Percentiles rank a stretch among this genome's conserved stretches.
phyloP scores from a whole-genome alignment of 2,113 vertebrate species.

The Oncorhynchus clarkii region DNA sequence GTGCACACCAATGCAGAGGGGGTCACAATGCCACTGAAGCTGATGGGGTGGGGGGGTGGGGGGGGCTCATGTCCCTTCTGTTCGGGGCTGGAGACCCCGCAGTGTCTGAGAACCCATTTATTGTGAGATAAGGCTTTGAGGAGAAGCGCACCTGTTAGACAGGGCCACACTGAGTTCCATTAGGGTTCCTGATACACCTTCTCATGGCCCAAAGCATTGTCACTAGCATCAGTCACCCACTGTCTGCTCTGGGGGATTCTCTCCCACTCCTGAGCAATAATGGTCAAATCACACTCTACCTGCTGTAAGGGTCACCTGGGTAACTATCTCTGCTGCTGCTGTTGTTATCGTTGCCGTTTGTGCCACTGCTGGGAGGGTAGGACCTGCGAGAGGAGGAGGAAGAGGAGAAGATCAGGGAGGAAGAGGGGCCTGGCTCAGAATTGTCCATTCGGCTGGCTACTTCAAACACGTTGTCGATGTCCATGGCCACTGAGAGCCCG shows the following conservation, averaged over 20 bases:
- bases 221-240: constrained; percentile 5
- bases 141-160: constrained; percentile 33
- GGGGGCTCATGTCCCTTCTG: constrained; percentile 34
- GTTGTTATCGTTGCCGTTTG: constrained; percentile 39
- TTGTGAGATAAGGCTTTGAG: constrained; percentile 65
- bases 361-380: constrained; percentile 32
- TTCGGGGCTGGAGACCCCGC: constrained; percentile 43
- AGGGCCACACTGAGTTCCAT: constrained; percentile 13
- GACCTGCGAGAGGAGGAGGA: constrained; percentile 50
- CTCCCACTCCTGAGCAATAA: constrained; percentile 18
- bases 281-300: constrained; percentile 56
- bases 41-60: not conserved
- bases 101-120: constrained; percentile 63
- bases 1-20: constrained; percentile 30
- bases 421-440: constrained; percentile 47
- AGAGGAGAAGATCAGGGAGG: constrained; percentile 48
- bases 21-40: constrained; percentile 22
- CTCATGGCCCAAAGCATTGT: not conserved
- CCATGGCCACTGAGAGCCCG: constrained; percentile 24
- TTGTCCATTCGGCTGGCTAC: constrained; percentile 32
- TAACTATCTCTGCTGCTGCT: constrained; percentile 44
- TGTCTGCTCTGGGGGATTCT: not conserved
- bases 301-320: constrained; percentile 69
- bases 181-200: not conserved
- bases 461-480: constrained; percentile 60